phyloP scores from a whole-genome alignment of 2,888 invertebrate species.

The Octonoba sinensis region DNA sequence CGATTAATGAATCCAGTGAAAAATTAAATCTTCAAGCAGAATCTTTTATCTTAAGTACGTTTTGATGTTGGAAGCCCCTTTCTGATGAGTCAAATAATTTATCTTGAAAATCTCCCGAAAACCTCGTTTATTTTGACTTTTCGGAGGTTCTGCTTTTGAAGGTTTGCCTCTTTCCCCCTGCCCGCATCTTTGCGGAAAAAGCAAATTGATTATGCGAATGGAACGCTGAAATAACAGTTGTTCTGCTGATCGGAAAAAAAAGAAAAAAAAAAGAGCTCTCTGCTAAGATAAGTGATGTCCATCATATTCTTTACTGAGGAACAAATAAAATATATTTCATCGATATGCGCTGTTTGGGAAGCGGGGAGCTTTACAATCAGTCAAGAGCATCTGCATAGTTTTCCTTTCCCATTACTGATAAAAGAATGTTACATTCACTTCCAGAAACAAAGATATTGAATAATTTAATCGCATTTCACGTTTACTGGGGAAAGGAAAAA shows the following conservation, averaged over 20 bases:
- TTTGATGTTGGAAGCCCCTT: slow-evolving; percentile 20
- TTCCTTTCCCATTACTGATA: slow-evolving; percentile 43
- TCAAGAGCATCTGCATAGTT: slow-evolving; percentile 60
- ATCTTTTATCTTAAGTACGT: slow-evolving; percentile 53
- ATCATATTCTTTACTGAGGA: slow-evolving; percentile 58
- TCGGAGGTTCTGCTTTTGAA: slow-evolving; percentile 32
- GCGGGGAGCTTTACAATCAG: slow-evolving; percentile 45
- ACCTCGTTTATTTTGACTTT: slow-evolving; percentile 59
- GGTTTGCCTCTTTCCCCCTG: slow-evolving; percentile 14
- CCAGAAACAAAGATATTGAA: slow-evolving; percentile 56
- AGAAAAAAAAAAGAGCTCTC: slow-evolving; percentile 13
- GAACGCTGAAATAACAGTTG: slow-evolving; percentile 62
- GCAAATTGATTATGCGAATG: slow-evolving; percentile 63
- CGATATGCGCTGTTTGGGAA: slow-evolving; percentile 45
- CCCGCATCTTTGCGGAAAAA: slow-evolving; percentile 14
- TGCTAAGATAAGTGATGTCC: slow-evolving; percentile 50
- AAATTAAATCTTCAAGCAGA: slow-evolving; percentile 52
- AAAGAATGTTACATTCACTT: slow-evolving; percentile 47
- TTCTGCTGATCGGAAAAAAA: slow-evolving; percentile 56
- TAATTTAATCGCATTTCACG: slow-evolving; percentile 60
- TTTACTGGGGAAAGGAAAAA: slow-evolving; percentile 41
- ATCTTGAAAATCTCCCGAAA: slow-evolving; percentile 50
- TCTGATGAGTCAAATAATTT: slow-evolving; percentile 49
- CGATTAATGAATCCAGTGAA: slow-evolving; percentile 55
- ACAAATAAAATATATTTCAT: slow-evolving; percentile 62